These are phyloP conservation scores for Hoplias malabaricus DNA, from an alignment of 2,113 vertebrate genomes.

Conservation along the genomic window DNA sequence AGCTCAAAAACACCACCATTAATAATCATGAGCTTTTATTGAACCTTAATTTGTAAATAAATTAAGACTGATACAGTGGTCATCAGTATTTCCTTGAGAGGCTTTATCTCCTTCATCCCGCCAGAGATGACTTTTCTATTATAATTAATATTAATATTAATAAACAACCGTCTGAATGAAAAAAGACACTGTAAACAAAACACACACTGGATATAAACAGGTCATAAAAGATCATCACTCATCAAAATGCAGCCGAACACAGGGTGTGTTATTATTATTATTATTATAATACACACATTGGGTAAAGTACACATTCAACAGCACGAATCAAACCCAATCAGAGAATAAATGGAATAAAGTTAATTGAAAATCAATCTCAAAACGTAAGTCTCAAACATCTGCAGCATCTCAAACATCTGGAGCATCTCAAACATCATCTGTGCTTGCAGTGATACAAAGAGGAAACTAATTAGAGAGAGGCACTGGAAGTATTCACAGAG, in stretches of 20 bases:
- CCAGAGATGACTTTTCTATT: too few species aligned
- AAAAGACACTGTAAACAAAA: conserved; percentile 93
- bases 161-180: conserved; percentile 79
- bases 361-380: too few species aligned
- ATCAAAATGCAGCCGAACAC: conserved; percentile 92
- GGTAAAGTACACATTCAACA: conserved; percentile 81
- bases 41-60: conserved; percentile 98
- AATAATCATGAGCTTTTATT: conserved; percentile 98
- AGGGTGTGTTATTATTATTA: conserved; percentile 70
- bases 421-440: too few species aligned
- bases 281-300: conserved; percentile 85
- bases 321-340: conserved; percentile 58
- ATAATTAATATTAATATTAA: conserved; percentile 74
- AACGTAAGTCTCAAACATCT: conserved; percentile 25
- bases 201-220: conserved; percentile 95
- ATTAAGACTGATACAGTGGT: conserved; percentile 98
- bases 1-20: conserved; percentile 68
- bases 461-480: conserved; percentile 57
- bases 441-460: conserved; percentile 74
- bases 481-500: conserved; percentile 63
- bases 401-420: conserved; percentile 52
- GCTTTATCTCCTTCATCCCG: conserved; percentile 61
- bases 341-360: too few species aligned
- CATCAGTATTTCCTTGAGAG: conserved; percentile 80
- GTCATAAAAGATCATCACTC: conserved; percentile 84